Evolutionary conservation across 2,113 vertebrate species (phyloP), one percentile per base, ranked within the genome.

Genomic region (Sorex araneus): DNA sequence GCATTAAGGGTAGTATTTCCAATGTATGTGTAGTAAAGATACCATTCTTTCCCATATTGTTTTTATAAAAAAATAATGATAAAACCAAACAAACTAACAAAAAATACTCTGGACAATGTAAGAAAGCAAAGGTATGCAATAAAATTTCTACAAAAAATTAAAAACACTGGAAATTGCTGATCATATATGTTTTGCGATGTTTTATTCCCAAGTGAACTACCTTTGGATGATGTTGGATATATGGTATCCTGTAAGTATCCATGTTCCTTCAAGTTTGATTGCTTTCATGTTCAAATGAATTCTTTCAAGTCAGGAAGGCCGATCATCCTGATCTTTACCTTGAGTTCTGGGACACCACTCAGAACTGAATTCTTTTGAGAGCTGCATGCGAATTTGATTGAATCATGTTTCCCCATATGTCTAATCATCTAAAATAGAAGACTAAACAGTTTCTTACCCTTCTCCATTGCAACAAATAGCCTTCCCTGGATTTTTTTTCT

Each of bases 121-220:
- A 60, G 4, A 19, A 23, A 60, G 21, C 57, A 60, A 60, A 60
- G 23, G 57, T 60, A 23, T 60, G 12, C 57, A 60, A 60, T 21
- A 60, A 60, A 60, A 19, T 23, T 21, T 7, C 57, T 23, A 21
- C 5, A 60, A 19, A 60, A 60, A 54, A 16, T 54, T 40, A 34
- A 93, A 91, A 94, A 18, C 2, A 0, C 21, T 81, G 9, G 34
- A 60, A 76, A 92, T n/a, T 94, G 4, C 13, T 87, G 7, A 28
- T 75, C 10, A 30, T 27, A 78, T 4, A 0, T 27, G 21, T 69
- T 77, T 82, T 32, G 15, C 70, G 69, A 67, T 60, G 15, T 25
- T 9, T 87, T 87, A 71, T 80, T 77, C 63, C 40, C 27, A 57
- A 7, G 27, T 30, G 8, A 57, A 27, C 30, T 85, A 27, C 3